Base-by-base conservation (phyloP, 2,113 vertebrate species). In the Coptodon bakossiorum region DNA sequence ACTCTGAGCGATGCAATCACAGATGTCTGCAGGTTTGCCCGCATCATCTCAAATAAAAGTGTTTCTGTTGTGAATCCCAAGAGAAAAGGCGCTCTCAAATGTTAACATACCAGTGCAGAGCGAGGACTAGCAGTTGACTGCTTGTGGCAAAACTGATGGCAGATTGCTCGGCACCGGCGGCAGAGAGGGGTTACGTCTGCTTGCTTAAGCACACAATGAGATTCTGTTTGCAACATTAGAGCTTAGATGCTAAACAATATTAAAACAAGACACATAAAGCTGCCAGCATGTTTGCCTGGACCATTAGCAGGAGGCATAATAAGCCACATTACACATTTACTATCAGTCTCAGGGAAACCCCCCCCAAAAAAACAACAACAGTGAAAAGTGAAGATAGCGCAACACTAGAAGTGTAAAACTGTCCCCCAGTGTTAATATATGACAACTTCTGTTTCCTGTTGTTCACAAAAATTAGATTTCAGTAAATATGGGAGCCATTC, bases 1-100 rank as follows among this genome's bases (percentile, higher is more conserved):
- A 96, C 92, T 95, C 91, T 48, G 54, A 78, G 89, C 82, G 96
- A 96, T 97, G 95, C 89, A 95, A 97, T 97, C 96, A 85, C 93
- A 93, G 87, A 91, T 94, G 94, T 94, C 95, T 96, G 93, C 94
- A 93, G 79, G 92, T 94, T 68, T 94, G 91, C 90, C 86, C 89
- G 82, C 89, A 91, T 93, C 93, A 87, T 95, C 91, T 93, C 91
- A 92, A 95, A 94, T 88, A 88, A 89, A 90, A 92, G 80, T 59
- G 90, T 91, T 94, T 93, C 95, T 89, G 86, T 89, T 92, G 54
- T 57, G 79, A 84, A 83, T 96, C 95, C 95, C 95, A 57, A 34
- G 94, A 95, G 96, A 88, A 83, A 34, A 68, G 40, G 52, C 52
- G 29, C 88, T 93, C 90, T 93, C 91, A 93, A 94, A 92, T 81